Percentiles rank a stretch among this genome's conserved stretches.
These are phyloP conservation scores for Cossypha heuglini DNA, from an alignment of 2,797 vertebrate genomes.

Conservation along the genomic window DNA sequence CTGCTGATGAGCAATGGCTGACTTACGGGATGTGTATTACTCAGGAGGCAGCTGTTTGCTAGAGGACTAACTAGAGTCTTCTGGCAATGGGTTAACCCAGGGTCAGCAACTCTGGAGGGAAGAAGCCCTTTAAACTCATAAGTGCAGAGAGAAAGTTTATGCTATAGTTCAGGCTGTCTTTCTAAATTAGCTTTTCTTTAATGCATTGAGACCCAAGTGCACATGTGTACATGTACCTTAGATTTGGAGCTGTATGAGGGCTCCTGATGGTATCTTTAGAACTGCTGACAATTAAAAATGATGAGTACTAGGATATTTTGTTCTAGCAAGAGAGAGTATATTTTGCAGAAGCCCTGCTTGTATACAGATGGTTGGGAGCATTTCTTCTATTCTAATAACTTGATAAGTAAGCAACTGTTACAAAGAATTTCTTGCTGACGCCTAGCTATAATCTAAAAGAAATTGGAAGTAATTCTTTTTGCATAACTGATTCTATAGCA, in stretches of 20 bases:
- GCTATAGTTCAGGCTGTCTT: neutral
- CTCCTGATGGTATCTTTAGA: constrained; percentile 48
- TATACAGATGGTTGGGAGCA: constrained; percentile 38
- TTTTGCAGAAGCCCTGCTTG: constrained; percentile 27
- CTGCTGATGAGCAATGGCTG: constrained; percentile 1
- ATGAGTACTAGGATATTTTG: constrained; percentile 46
- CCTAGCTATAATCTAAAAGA: neutral
- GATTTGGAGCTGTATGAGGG: neutral
- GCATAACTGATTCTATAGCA: neutral
- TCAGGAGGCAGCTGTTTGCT: neutral
- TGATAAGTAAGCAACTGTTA: constrained; percentile 59
- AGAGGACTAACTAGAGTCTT: constrained; percentile 7
- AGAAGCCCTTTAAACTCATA: neutral
- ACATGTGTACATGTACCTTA: neutral
- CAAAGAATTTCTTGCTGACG: constrained; percentile 49
- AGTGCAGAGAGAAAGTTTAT: neutral
- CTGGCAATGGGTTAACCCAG: constrained; percentile 9
- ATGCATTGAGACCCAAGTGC: neutral
- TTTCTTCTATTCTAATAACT: constrained; percentile 16
- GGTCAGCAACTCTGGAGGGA: neutral
- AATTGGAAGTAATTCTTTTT: neutral
- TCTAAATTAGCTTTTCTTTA: constrained; percentile 18
- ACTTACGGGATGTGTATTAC: neutral
- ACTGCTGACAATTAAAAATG: constrained; percentile 55
- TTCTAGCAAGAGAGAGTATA: constrained; percentile 10